Percentiles rank a stretch among this genome's conserved stretches.
Conservation (phyloP, 2,797 vertebrate species). For the Peromyscus eremicus region DNA sequence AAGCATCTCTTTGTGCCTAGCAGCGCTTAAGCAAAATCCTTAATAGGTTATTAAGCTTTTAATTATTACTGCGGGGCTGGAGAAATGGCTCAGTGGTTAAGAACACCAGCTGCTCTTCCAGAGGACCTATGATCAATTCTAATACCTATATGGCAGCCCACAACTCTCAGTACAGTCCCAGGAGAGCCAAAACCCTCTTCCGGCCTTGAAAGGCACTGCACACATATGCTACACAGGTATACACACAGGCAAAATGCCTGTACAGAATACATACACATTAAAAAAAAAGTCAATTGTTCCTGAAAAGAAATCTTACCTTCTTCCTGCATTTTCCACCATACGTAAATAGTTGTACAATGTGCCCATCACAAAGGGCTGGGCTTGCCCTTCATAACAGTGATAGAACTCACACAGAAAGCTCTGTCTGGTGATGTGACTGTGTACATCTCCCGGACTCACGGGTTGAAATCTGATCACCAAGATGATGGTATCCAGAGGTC, state of each 20-base stretch:
- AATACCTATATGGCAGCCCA: background rate
- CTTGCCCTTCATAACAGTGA: fast-evolving
- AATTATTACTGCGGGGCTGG: background rate
- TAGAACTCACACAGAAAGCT: no score
- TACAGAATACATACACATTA: background rate
- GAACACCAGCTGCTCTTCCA: background rate
- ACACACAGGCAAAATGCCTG: background rate
- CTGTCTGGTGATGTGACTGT: background rate
- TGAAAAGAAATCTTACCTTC: background rate
- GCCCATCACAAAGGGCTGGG: background rate
- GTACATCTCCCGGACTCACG: fast-evolving
- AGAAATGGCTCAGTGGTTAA: background rate
- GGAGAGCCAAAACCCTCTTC: background rate
- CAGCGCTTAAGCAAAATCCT: background rate
- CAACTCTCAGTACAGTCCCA: background rate
- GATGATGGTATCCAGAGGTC: no score
- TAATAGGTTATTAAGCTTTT: fast-evolving
- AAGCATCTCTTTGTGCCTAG: background rate
- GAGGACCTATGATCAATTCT: background rate
- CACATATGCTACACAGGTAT: background rate
- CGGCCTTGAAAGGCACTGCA: background rate
- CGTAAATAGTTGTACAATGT: fast-evolving
- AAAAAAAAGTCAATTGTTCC: background rate
- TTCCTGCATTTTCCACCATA: background rate
- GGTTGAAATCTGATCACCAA: background rate